These are phyloP conservation scores for Poecilia wingei DNA, from an alignment of 2,797 vertebrate species.

Conservation along the genomic window DNA sequence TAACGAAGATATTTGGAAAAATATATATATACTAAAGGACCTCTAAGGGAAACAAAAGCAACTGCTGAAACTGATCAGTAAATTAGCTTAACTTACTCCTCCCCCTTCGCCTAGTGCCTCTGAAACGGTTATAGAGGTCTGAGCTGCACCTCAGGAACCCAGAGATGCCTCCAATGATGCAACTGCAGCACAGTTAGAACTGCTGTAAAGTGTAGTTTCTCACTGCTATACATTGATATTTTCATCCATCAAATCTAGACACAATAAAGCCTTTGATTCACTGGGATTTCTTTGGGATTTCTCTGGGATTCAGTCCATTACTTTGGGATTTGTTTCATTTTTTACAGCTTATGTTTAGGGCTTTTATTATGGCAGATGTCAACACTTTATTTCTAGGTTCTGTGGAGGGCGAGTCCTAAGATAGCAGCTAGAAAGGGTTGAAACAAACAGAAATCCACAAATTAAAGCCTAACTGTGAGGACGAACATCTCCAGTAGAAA, in stretches of 20 bases:
- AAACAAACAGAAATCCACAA: neutral
- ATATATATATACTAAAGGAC: neutral
- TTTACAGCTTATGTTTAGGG: constrained; percentile 5
- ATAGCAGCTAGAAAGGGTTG: neutral
- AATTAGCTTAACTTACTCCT: neutral
- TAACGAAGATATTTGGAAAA: neutral
- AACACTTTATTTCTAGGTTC: neutral
- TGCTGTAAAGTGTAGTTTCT: neutral
- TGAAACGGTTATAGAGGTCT: neutral
- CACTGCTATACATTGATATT: constrained; percentile 6
- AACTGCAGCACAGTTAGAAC: neutral
- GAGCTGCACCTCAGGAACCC: neutral
- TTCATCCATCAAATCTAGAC: neutral
- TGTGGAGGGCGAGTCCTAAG: neutral
- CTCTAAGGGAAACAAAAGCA: neutral
- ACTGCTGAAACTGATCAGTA: neutral
- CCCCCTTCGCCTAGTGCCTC: neutral
- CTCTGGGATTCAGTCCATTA: constrained; percentile 6
- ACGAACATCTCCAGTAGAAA: neutral
- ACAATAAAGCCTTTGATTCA: constrained; percentile 6
- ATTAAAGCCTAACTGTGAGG: neutral
- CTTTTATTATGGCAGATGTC: neutral
- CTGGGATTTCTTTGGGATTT: neutral
- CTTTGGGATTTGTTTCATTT: constrained; percentile 2
- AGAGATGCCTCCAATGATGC: neutral